Evolutionary conservation across 2,797 vertebrate species (phyloP).

Genomic region (Lacerta bilineata): DNA sequence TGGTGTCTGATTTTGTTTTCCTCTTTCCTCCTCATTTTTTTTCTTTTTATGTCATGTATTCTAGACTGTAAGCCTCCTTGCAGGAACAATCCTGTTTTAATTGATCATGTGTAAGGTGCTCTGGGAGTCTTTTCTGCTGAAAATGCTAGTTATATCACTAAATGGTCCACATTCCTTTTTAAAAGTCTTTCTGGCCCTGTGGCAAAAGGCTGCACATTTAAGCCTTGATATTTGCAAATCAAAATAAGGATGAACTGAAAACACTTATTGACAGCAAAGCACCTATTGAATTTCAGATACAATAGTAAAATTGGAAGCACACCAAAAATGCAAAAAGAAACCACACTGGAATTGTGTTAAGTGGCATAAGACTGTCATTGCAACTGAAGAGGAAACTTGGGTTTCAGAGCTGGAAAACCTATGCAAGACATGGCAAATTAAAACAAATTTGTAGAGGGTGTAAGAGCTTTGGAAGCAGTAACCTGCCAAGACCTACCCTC

Average conservation of each 20-base stretch:
- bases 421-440: conserved; percentile 31
- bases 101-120: neutral
- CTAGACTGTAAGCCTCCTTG: neutral
- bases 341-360: conserved; percentile 19
- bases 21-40: neutral
- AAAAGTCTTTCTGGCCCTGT: neutral
- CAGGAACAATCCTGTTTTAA: neutral
- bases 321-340: conserved; percentile 1
- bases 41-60: too few relatives aligned
- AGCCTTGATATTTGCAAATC: conserved; percentile 11
- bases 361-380: conserved; percentile 23
- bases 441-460: neutral
- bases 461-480: conserved; percentile 1
- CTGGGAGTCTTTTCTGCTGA: neutral
- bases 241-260: conserved; percentile 34
- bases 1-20: neutral
- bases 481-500: conserved; percentile 85
- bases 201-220: conserved; percentile 36
- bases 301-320: neutral
- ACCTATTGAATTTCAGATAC: neutral
- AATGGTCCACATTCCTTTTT: neutral
- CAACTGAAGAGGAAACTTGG: conserved; percentile 40
- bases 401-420: conserved; percentile 31
- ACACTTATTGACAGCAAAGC: conserved; percentile 28
- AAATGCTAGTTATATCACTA: neutral